Evolutionary conservation across 2,113 vertebrate species (phyloP).

Genomic region (Otis tarda): DNA sequence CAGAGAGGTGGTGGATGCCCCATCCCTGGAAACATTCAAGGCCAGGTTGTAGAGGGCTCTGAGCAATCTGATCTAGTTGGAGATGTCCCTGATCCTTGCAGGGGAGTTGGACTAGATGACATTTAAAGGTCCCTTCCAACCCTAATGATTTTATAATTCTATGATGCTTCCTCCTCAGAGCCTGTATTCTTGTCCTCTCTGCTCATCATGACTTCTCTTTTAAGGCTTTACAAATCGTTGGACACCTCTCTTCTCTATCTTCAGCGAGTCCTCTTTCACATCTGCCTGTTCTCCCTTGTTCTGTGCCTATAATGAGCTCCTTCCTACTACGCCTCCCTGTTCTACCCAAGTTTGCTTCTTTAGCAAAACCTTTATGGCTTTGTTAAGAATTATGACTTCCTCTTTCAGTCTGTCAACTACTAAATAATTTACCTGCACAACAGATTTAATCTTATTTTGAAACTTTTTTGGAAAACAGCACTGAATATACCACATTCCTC

Average conservation of each 20-base stretch:
- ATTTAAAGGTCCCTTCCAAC: too few species aligned
- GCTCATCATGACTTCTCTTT: not conserved
- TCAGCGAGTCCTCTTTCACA: not conserved
- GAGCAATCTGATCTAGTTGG: too few species aligned
- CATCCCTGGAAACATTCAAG: too few species aligned
- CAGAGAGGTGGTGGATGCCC: too few species aligned
- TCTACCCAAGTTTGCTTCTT: not conserved
- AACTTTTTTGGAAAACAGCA: not conserved
- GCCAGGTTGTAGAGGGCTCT: too few species aligned
- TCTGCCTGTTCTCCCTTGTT: not conserved
- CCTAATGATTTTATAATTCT: too few species aligned
- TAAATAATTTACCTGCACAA: not conserved
- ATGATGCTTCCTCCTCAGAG: not conserved
- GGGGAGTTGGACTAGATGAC: too few species aligned
- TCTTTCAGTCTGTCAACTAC: not conserved
- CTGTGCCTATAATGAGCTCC: not conserved
- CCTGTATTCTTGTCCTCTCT: not conserved
- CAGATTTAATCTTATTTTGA: not conserved
- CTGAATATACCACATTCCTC: not conserved
- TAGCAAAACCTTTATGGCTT: not conserved
- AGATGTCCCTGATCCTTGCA: too few species aligned
- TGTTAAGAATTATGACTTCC: not conserved
- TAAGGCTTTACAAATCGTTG: not conserved
- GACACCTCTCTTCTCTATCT: not conserved
- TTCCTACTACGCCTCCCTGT: not conserved